Percentiles rank a stretch among this genome's conserved stretches.
Evolutionary conservation across 2,888 invertebrate genomes (phyloP).

Genomic region (Phytoseiulus persimilis): DNA sequence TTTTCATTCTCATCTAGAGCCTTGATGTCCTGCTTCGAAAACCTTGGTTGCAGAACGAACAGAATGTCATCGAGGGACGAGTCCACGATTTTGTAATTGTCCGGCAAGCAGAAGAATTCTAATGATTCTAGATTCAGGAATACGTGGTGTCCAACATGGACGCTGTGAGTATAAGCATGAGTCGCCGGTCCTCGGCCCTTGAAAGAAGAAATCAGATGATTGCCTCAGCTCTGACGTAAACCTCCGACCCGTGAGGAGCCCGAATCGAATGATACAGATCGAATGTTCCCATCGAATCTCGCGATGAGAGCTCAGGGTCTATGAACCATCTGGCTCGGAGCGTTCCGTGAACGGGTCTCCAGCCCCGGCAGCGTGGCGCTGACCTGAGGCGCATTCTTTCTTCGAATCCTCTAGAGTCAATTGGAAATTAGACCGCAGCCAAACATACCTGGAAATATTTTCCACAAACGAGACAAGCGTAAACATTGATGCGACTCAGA

Average conservation of each 20-base stretch:
- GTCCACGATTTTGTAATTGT: constrained; percentile 98
- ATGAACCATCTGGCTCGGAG: no score
- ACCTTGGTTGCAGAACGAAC: constrained; percentile 95
- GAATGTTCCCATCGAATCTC: not conserved
- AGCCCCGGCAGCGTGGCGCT: no score
- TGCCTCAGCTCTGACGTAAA: not conserved
- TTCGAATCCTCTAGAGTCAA: no score
- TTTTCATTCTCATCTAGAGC: constrained; percentile 71
- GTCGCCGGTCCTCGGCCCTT: constrained; percentile 93
- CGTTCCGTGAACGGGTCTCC: no score
- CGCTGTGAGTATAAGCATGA: constrained; percentile 97
- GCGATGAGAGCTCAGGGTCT: no score
- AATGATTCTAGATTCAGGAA: constrained; percentile 91
- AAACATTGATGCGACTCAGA: constrained; percentile 94
- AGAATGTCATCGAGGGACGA: constrained; percentile 88
- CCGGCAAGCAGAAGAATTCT: constrained; percentile 96
- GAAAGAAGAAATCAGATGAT: constrained; percentile 41
- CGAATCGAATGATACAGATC: constrained; percentile 29
- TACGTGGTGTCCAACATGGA: constrained; percentile 94
- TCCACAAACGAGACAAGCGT: constrained; percentile 96
- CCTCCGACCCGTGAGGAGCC: no score
- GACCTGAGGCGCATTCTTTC: no score
- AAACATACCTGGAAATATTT: constrained; percentile 77
- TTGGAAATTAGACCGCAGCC: no score
- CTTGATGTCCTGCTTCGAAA: constrained; percentile 70